Evolutionary conservation across 2,113 vertebrate species (phyloP), one percentile per base, ranked within the genome.

Genomic region (Tenrec ecaudatus): DNA sequence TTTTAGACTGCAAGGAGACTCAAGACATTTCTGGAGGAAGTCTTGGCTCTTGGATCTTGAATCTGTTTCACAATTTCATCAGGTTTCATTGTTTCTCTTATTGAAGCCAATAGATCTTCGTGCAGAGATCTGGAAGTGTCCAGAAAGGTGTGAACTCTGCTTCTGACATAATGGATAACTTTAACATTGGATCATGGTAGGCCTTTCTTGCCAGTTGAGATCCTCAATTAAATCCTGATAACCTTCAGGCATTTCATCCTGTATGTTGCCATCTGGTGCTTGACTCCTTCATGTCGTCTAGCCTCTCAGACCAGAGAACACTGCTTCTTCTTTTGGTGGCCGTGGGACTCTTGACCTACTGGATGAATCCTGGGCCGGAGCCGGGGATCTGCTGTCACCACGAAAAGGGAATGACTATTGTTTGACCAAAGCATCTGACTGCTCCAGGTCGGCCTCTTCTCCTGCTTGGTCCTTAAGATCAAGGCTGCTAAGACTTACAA

Each of bases 121-220:
- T 99, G 99, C 69, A 99, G 98, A 58, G 99, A 99, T 97, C 99
- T 99, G 36, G 99, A 99, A 86, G 99, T 98, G 43, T 99, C 99
- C 97, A 99, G 96, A 96, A 99, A 86, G 99, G 99, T 8, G 98
- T 98, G 90, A 99, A 98, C 19, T 99, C 99, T 92, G 99, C 99
- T 97, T 99, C 99, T 0, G 99, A 99, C 99, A 99, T 99, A 90
- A 99, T 99, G 43, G 99, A 99, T 58, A 99, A 98, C 96, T 99
- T 99, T 97, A 99, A 98, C 99, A 99, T 99, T 1, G 99, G 99
- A 78, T 99, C 99, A 0, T 99, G 99, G 96, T 99, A 99, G 68
- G 99, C 99, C 99, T 99, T 99, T 93, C 99, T 98, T 97, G 99
- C 99, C 31, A 99, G 98, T 96, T 99, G 85, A 99, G 98, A 97